Percentiles rank a stretch among this genome's conserved stretches.
These are phyloP conservation scores for Pipra filicauda DNA, from an alignment of 2,113 vertebrate species.

Conservation along the genomic window DNA sequence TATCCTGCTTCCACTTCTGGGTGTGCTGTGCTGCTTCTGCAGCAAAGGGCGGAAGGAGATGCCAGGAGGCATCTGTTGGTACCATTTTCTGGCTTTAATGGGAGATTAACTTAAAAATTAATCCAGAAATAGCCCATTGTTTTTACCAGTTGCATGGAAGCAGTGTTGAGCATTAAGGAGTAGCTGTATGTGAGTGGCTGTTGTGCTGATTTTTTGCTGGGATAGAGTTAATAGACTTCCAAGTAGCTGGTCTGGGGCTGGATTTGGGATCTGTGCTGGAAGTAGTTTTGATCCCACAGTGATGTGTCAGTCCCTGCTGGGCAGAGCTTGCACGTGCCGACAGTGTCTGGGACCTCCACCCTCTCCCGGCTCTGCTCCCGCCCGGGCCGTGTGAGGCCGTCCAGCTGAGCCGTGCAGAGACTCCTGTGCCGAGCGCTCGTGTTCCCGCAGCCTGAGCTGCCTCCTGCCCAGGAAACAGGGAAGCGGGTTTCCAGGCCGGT, in stretches of 20 bases:
- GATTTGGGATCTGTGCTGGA: not conserved
- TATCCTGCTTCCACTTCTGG: not conserved
- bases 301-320: not conserved
- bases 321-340: not conserved
- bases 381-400: not conserved
- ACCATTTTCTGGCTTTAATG: not conserved
- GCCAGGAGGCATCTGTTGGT: not conserved
- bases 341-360: not conserved
- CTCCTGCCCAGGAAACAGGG: not conserved
- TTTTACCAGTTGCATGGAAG: not conserved
- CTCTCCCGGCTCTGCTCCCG: rapidly evolving
- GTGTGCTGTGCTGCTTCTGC: not conserved
- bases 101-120: not conserved
- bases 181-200: not conserved
- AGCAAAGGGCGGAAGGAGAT: not conserved
- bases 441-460: not conserved
- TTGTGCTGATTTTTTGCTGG: not conserved
- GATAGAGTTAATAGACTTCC: not conserved
- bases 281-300: rapidly evolving
- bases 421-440: not conserved
- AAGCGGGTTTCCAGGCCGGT: not conserved
- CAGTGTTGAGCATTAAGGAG: not conserved
- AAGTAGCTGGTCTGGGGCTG: rapidly evolving
- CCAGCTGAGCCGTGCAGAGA: not conserved
- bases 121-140: not conserved